Evolutionary conservation across 2,888 invertebrate species (phyloP).

Genomic region (Ferdinandea cuprea): DNA sequence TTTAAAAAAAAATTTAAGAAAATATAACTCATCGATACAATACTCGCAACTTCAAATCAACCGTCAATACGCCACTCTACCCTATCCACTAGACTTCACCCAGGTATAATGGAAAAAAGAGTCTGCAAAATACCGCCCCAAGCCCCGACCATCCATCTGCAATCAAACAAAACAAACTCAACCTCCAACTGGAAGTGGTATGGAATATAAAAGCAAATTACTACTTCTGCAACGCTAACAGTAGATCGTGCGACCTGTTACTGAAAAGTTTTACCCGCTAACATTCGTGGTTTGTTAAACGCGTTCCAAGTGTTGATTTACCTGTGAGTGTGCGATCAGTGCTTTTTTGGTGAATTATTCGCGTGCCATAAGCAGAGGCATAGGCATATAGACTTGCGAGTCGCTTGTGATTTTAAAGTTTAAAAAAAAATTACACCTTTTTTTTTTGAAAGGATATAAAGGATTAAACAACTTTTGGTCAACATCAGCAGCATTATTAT

Average conservation of each 20-base stretch:
- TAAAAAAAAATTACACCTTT: neutral
- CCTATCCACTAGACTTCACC: conserved; percentile 5
- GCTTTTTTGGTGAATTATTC: conserved; percentile 11
- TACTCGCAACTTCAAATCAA: too few species aligned
- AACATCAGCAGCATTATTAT: conserved; percentile 18
- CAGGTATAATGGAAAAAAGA: neutral
- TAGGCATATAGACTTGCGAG: too few species aligned
- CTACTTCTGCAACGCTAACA: conserved; percentile 79
- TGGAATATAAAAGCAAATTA: conserved; percentile 81
- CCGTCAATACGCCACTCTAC: conserved; percentile 14
- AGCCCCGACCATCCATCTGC: conserved; percentile 27
- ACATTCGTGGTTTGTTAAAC: conserved; percentile 21
- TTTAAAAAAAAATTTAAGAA: neutral
- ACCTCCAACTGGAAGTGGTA: conserved; percentile 53
- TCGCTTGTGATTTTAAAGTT: conserved; percentile 13
- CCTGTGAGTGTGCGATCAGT: too few species aligned
- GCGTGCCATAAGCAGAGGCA: conserved; percentile 8
- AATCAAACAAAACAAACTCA: conserved; percentile 17
- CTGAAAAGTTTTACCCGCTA: conserved; percentile 40
- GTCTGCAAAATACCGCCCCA: conserved; percentile 45
- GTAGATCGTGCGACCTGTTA: conserved; percentile 79
- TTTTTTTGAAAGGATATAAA: conserved; percentile 17
- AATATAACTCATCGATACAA: too few species aligned
- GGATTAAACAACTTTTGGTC: neutral
- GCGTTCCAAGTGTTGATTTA: conserved; percentile 41